Percentiles rank a stretch among this genome's conserved stretches.
phyloP scores from a whole-genome alignment of 2,888 invertebrate genomes.

The Dioctria linearis region DNA sequence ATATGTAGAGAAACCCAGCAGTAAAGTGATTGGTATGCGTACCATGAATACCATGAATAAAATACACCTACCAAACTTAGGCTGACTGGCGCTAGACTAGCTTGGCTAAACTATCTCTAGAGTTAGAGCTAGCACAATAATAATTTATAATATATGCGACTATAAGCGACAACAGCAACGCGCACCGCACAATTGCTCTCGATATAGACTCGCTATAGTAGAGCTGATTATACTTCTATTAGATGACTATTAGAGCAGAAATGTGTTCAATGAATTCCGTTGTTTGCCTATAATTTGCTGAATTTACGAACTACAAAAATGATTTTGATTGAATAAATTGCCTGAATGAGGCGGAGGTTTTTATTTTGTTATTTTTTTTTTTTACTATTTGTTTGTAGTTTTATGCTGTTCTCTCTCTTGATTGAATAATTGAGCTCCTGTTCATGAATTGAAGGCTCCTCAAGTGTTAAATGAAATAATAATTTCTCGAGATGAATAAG shows the following conservation, averaged over 20 bases:
- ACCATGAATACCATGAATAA: conserved; percentile 8
- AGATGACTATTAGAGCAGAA: conserved; percentile 51
- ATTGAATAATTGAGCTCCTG: conserved; percentile 36
- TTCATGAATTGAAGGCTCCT: conserved; percentile 12
- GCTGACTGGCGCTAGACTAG: not conserved
- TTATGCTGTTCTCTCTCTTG: conserved; percentile 4
- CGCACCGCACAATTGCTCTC: not conserved
- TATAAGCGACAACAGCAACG: not conserved
- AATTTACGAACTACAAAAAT: conserved; percentile 45
- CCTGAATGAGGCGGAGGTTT: conserved; percentile 13
- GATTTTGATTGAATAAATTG: conserved; percentile 50
- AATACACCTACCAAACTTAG: not conserved
- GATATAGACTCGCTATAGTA: not conserved
- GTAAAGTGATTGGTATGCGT: conserved; percentile 34
- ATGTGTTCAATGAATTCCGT: conserved; percentile 47
- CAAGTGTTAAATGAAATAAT: conserved; percentile 9
- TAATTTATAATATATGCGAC: not conserved
- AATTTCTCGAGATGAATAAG: too few species aligned
- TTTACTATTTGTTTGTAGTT: too few species aligned
- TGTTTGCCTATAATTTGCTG: conserved; percentile 47
- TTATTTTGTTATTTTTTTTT: not conserved
- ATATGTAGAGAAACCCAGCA: not conserved
- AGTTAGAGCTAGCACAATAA: not conserved
- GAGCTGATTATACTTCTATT: conserved; percentile 29
- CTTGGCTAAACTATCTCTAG: not conserved